These are phyloP conservation scores for Xestia sexstrigata DNA, from an alignment of 2,888 invertebrate genomes.

Conservation along the genomic window DNA sequence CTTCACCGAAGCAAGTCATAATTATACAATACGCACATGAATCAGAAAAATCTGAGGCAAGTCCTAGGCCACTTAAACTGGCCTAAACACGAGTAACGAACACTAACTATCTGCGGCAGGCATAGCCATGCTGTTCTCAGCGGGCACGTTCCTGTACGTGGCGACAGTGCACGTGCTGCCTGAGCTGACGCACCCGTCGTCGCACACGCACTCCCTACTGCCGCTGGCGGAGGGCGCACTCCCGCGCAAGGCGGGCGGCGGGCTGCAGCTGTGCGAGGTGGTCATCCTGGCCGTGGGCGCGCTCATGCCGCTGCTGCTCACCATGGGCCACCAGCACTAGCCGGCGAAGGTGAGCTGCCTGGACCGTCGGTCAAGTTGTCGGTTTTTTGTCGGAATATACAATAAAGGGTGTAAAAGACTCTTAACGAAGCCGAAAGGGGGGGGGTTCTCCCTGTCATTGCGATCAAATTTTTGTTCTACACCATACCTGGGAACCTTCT, in stretches of 20 bases:
- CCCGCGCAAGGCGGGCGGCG: slow-evolving; percentile 80
- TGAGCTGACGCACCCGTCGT: slow-evolving; percentile 93
- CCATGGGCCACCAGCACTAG: slow-evolving; percentile 97
- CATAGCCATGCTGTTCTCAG: slow-evolving; percentile 99
- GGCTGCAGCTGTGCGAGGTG: slow-evolving; percentile 95
- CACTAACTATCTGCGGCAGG: slow-evolving; percentile 82
- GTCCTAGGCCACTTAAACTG: too few relatives aligned
- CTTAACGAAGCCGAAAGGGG: too few relatives aligned
- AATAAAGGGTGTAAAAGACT: too few relatives aligned
- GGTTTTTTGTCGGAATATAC: too few relatives aligned
- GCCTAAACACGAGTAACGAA: too few relatives aligned
- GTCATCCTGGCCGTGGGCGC: slow-evolving; percentile 96
- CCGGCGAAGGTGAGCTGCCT: background rate
- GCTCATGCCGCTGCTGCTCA: slow-evolving; percentile 96
- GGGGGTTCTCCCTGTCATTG: too few relatives aligned
- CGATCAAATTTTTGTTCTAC: too few relatives aligned
- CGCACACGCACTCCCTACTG: slow-evolving; percentile 83
- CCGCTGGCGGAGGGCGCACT: slow-evolving; percentile 80
- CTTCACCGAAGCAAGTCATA: too few relatives aligned
- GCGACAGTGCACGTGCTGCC: slow-evolving; percentile 99
- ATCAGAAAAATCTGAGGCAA: too few relatives aligned
- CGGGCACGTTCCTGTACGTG: slow-evolving; percentile 99
- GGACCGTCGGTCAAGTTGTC: background rate
- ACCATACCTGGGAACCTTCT: too few relatives aligned
- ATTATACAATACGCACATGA: too few relatives aligned